Conservation (phyloP, 1,140 invertebrate species). For the Tetraneura akinire region DNA sequence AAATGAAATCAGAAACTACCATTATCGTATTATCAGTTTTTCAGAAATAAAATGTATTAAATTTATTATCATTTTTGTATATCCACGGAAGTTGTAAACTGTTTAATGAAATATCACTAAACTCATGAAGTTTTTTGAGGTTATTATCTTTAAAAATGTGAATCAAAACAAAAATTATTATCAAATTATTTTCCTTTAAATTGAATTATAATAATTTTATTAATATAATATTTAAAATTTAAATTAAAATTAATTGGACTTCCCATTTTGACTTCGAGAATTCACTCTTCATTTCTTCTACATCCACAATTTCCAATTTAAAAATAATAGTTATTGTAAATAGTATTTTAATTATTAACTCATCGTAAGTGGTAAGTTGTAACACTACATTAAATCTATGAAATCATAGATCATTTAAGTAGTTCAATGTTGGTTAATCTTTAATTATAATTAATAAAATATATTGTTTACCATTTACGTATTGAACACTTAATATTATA, state of each 20-base stretch:
- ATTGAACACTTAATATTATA: too few species aligned
- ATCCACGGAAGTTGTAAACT: neutral
- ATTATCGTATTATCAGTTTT: slow-evolving; percentile 15
- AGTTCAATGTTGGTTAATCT: too few species aligned
- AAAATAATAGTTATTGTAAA: too few species aligned
- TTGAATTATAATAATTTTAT: too few species aligned
- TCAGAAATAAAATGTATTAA: neutral
- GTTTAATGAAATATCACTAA: neutral
- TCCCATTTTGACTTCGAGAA: too few species aligned
- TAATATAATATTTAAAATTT: neutral
- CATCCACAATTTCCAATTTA: too few species aligned
- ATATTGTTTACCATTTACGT: too few species aligned
- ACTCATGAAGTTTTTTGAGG: slow-evolving; percentile 1
- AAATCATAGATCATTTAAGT: too few species aligned
- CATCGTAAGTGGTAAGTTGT: too few species aligned
- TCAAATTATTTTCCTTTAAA: neutral
- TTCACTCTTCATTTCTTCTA: too few species aligned
- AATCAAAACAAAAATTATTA: neutral
- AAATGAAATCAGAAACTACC: neutral
- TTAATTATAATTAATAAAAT: too few species aligned
- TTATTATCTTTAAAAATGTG: neutral
- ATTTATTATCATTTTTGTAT: neutral
- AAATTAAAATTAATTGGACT: neutral
- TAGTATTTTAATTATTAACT: too few species aligned
- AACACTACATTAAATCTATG: neutral